A percentile compares a stretch with the other conserved stretches of the same genome.
These are phyloP conservation scores for Philereme vetulata DNA, from an alignment of 2,888 invertebrate genomes.

Conservation along the genomic window DNA sequence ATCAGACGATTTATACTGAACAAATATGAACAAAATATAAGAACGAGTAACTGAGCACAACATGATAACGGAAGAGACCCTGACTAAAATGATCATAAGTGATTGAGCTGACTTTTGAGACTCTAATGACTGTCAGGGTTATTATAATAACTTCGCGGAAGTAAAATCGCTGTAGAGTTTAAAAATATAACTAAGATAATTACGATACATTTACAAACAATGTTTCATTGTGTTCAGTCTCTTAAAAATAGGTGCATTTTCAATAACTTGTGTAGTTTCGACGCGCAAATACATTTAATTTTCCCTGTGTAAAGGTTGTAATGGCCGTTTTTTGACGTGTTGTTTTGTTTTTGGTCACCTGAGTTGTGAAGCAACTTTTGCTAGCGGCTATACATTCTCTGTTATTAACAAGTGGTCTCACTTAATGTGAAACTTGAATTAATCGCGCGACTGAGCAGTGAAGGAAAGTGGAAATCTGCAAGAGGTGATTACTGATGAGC, in stretches of 20 bases:
- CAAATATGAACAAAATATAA: too few species aligned
- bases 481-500: constrained; percentile 44
- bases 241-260: constrained; percentile 15
- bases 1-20: constrained; percentile 3
- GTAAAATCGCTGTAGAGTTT: background rate
- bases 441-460: constrained; percentile 63
- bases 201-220: constrained; percentile 12
- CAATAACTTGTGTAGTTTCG: constrained; percentile 2
- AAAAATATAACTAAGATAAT: background rate
- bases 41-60: constrained; percentile 38
- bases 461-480: constrained; percentile 69
- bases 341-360: background rate
- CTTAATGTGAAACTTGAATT: constrained; percentile 61
- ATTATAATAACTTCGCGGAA: constrained; percentile 24
- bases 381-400: background rate
- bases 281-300: too few species aligned
- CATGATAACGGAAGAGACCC: constrained; percentile 53
- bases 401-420: constrained; percentile 27
- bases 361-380: constrained; percentile 11
- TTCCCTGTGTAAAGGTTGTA: background rate
- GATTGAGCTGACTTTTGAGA: constrained; percentile 43
- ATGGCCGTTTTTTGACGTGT: background rate
- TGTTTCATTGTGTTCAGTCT: constrained; percentile 13
- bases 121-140: constrained; percentile 40
- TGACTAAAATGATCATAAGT: constrained; percentile 45